phyloP scores from a whole-genome alignment of 2,113 vertebrate genomes.

The Hemiscyllium ocellatum region DNA sequence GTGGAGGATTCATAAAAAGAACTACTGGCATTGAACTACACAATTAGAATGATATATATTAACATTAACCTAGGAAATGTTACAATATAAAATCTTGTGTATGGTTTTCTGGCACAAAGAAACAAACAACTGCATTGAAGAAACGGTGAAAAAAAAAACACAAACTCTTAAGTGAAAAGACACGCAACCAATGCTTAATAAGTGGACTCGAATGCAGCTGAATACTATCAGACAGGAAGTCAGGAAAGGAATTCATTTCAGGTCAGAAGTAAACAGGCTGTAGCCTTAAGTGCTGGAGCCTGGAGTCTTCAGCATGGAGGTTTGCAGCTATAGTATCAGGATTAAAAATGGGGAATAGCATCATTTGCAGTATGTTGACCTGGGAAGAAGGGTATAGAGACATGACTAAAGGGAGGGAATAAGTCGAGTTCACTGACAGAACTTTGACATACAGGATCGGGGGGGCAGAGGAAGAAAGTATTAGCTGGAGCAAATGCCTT shows the following conservation, averaged over 20 bases:
- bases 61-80: neutral
- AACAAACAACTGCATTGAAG: neutral
- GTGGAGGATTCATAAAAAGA: neutral
- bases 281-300: neutral
- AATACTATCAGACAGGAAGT: neutral
- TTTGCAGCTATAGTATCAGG: neutral
- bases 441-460: neutral
- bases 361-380: neutral
- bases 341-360: neutral
- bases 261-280: neutral
- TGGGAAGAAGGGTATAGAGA: neutral
- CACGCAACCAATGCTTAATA: neutral
- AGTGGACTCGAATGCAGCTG: neutral
- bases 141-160: neutral
- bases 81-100: too few species aligned
- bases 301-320: neutral
- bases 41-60: neutral
- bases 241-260: neutral
- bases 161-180: neutral
- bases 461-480: neutral
- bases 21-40: neutral
- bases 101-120: neutral
- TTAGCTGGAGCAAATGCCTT: neutral
- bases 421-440: neutral
- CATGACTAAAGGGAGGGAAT: neutral